Percentiles rank a stretch among this genome's conserved stretches.
Conservation (phyloP, 2,113 vertebrate species). For the Solenodon paradoxus region DNA sequence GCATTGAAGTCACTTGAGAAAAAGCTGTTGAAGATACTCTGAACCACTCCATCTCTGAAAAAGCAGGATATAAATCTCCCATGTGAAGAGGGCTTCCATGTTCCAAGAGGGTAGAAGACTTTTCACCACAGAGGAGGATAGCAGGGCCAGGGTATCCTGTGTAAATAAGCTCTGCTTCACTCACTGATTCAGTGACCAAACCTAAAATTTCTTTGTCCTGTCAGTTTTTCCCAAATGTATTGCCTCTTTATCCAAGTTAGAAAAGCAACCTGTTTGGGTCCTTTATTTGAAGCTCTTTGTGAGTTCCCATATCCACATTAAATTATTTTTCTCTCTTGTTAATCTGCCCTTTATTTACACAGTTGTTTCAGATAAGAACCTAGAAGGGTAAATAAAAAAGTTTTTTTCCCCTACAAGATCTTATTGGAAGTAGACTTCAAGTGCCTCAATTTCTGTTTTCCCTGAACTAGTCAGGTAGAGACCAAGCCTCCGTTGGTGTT, state of each 20-base stretch:
- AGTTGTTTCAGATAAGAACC: neutral
- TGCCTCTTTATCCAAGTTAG: neutral
- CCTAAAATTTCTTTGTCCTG: neutral
- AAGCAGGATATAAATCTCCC: neutral
- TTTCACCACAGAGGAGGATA: neutral
- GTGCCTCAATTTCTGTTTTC: neutral
- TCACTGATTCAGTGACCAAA: neutral
- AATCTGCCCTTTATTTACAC: neutral
- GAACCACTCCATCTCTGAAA: neutral
- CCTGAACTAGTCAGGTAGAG: neutral
- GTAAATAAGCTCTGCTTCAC: neutral
- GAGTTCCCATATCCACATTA: neutral
- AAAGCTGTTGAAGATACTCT: neutral
- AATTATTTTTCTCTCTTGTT: neutral
- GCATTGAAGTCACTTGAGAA: neutral
- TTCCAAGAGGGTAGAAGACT: neutral
- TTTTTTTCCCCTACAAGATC: neutral
- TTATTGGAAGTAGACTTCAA: neutral
- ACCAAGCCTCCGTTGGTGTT: neutral
- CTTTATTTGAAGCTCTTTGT: neutral
- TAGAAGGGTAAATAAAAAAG: neutral
- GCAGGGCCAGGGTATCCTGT: neutral
- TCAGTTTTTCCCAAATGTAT: neutral
- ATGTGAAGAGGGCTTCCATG: neutral
- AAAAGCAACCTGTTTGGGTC: neutral